Conservation (phyloP, 1,140 invertebrate genomes). For the Vanessa tameamea region DNA sequence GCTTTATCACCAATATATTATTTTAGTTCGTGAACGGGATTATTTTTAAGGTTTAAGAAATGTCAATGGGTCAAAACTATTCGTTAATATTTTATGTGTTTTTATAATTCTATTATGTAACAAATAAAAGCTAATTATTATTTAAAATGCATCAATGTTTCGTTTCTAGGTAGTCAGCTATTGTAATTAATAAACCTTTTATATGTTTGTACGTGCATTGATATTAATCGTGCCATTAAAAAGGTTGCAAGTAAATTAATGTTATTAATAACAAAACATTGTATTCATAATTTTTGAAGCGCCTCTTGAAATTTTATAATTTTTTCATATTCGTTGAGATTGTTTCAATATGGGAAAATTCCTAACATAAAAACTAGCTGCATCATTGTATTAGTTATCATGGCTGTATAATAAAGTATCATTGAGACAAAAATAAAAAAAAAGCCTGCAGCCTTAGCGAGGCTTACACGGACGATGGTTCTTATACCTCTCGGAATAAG, state of each 20-base stretch:
- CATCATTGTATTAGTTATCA: slow-evolving; percentile 48
- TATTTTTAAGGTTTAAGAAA: slow-evolving; percentile 29
- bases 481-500: slow-evolving; percentile 25
- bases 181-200: no score
- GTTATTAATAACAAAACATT: background rate
- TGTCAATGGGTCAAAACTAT: slow-evolving; percentile 14
- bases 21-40: slow-evolving; percentile 25
- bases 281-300: background rate
- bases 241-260: background rate
- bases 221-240: background rate
- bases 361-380: slow-evolving; percentile 33
- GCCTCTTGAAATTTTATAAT: background rate
- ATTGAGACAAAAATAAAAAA: slow-evolving; percentile 60
- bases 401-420: slow-evolving; percentile 56
- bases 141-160: no score
- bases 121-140: background rate
- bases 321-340: slow-evolving; percentile 24
- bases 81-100: background rate
- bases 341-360: slow-evolving; percentile 33
- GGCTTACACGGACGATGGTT: slow-evolving; percentile 11
- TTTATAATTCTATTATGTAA: background rate
- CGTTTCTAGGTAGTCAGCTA: no score
- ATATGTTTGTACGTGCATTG: no score
- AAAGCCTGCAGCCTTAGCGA: slow-evolving; percentile 16
- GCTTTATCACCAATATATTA: slow-evolving; percentile 37